Evolutionary conservation across 2,888 invertebrate genomes (phyloP).

Genomic region (Parnassius glacialis): DNA sequence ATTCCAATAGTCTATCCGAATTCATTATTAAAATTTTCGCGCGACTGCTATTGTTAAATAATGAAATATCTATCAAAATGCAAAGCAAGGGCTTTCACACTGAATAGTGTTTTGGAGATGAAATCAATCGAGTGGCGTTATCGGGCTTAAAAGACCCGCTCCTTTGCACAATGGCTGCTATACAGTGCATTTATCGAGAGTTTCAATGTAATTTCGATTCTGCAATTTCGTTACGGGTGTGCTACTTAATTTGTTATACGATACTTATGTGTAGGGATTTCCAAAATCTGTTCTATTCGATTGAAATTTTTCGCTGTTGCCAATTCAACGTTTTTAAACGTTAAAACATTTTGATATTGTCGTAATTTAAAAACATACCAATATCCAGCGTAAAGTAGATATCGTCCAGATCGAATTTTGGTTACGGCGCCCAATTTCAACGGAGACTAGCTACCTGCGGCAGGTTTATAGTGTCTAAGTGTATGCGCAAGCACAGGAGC

Average conservation of each 20-base stretch:
- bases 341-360: background rate
- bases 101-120: conserved; percentile 11
- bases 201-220: conserved; percentile 2
- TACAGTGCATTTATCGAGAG: conserved; percentile 2
- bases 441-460: too few relatives aligned
- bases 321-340: background rate
- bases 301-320: conserved; percentile 1
- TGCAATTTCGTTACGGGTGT: conserved; percentile 3
- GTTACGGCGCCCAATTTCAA: too few relatives aligned
- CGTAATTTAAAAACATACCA: too few relatives aligned
- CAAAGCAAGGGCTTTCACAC: conserved; percentile 3
- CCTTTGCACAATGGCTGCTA: conserved; percentile 13
- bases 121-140: conserved; percentile 9
- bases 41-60: conserved; percentile 5
- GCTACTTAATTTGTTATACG: background rate
- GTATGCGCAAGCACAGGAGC: too few relatives aligned
- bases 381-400: too few relatives aligned
- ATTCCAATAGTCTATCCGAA: background rate
- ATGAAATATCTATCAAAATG: conserved; percentile 12
- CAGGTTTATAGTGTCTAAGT: too few relatives aligned
- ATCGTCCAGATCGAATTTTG: too few relatives aligned
- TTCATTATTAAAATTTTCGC: conserved; percentile 7
- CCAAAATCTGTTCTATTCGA: background rate
- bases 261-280: background rate
- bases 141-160: conserved; percentile 6